Evolutionary conservation across 2,113 vertebrate genomes (phyloP).

Genomic region (Aix galericulata): DNA sequence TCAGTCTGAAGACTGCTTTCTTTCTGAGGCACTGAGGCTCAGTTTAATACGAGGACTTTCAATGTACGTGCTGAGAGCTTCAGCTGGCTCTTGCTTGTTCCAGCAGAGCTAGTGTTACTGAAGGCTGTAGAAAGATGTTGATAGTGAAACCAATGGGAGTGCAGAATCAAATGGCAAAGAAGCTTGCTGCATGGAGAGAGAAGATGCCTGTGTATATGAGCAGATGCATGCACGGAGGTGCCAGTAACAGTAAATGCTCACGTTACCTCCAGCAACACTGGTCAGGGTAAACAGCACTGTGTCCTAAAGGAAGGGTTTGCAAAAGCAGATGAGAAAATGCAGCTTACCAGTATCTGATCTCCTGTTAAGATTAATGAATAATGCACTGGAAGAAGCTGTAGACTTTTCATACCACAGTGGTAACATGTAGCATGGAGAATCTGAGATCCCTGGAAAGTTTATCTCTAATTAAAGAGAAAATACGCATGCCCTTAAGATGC

Average conservation of each 20-base stretch:
- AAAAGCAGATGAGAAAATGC: not conserved
- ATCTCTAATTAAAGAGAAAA: slow-evolving; percentile 3
- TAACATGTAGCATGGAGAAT: not conserved
- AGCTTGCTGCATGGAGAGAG: not conserved
- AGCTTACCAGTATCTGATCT: not conserved
- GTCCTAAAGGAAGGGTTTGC: not conserved
- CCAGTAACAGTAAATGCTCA: not conserved
- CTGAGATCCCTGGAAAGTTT: not conserved
- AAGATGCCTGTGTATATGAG: fast-evolving
- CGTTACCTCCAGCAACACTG: fast-evolving
- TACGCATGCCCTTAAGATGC: not conserved
- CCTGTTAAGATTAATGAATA: not conserved
- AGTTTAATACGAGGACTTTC: not conserved
- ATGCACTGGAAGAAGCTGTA: not conserved
- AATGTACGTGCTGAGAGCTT: not conserved
- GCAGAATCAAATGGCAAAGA: not conserved
- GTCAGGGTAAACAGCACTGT: not conserved
- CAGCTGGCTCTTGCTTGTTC: not conserved
- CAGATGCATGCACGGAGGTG: not conserved
- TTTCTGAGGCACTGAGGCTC: not conserved
- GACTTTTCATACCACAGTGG: not conserved
- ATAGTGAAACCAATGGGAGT: not conserved
- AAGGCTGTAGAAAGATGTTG: not conserved
- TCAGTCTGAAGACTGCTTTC: not conserved
- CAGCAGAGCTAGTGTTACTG: not conserved